These are phyloP conservation scores for Erythrocercus mccallii DNA, from an alignment of 2,113 vertebrate species.

Conservation along the genomic window DNA sequence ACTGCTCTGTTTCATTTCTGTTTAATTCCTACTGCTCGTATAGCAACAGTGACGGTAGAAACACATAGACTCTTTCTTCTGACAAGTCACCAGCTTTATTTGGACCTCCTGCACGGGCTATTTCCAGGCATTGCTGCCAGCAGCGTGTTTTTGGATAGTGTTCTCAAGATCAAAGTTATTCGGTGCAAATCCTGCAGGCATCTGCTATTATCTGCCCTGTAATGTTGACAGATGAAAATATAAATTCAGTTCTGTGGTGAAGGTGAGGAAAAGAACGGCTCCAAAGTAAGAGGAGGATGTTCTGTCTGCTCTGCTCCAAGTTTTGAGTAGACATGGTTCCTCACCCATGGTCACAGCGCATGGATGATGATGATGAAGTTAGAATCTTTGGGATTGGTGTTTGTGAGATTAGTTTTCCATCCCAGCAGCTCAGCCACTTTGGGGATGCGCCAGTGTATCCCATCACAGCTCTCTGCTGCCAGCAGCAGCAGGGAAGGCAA, in stretches of 20 bases:
- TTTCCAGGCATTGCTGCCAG: background rate
- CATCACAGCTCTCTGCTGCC: background rate
- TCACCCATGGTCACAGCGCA: background rate
- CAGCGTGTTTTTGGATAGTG: background rate
- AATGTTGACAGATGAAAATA: background rate
- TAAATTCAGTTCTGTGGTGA: background rate
- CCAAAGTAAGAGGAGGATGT: background rate
- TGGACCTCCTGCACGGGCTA: background rate
- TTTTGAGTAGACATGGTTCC: background rate
- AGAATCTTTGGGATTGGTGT: background rate
- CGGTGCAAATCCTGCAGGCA: background rate
- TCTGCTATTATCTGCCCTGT: background rate
- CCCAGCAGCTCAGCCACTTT: background rate
- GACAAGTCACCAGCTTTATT: background rate
- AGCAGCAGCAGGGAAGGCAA: background rate
- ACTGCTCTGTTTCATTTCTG: background rate
- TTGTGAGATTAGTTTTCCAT: background rate
- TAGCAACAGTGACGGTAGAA: background rate
- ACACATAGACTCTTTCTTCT: background rate
- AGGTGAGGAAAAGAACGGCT: background rate
- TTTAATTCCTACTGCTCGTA: background rate
- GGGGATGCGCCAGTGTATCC: background rate
- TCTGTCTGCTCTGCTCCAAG: background rate
- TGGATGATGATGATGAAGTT: background rate
- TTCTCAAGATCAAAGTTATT: background rate